Evolutionary conservation across 2,888 invertebrate species (phyloP).

Genomic region (Sesia bembeciformis): DNA sequence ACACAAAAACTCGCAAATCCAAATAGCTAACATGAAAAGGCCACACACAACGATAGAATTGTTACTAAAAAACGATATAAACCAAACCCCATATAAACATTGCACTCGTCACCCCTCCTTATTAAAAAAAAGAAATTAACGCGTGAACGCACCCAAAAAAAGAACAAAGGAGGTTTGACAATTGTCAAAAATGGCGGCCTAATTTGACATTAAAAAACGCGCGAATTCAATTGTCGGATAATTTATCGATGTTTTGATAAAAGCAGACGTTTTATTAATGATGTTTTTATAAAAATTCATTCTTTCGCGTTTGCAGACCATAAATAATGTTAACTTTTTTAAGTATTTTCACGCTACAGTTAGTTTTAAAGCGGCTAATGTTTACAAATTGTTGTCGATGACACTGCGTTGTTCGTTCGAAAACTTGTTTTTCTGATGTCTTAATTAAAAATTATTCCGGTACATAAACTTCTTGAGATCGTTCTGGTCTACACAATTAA

Average conservation of each 20-base stretch:
- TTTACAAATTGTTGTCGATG: slow-evolving; percentile 38
- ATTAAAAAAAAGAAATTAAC: slow-evolving; percentile 35
- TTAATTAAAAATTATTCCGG: slow-evolving; percentile 33
- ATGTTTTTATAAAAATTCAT: slow-evolving; percentile 40
- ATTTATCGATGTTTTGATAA: slow-evolving; percentile 66
- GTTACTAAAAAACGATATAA: slow-evolving; percentile 16
- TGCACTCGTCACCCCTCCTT: slow-evolving; percentile 41
- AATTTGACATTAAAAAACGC: slow-evolving; percentile 70
- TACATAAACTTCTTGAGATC: slow-evolving; percentile 26
- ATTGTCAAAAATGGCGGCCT: slow-evolving; percentile 55
- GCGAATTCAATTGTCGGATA: slow-evolving; percentile 63
- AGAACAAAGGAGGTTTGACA: slow-evolving; percentile 39
- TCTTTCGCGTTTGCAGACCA: slow-evolving; percentile 36
- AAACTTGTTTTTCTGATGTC: slow-evolving; percentile 30
- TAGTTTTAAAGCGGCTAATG: slow-evolving; percentile 40
- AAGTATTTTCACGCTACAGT: slow-evolving; percentile 52
- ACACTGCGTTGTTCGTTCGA: slow-evolving; percentile 13
- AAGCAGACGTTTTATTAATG: slow-evolving; percentile 53
- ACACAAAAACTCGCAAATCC: slow-evolving; percentile 19
- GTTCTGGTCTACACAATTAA: not conserved
- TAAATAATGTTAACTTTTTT: slow-evolving; percentile 43
- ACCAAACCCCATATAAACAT: slow-evolving; percentile 26
- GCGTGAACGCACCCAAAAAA: slow-evolving; percentile 56
- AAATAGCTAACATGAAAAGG: slow-evolving; percentile 30
- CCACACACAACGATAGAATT: slow-evolving; percentile 36